Base-by-base conservation (phyloP, 2,888 invertebrate genomes). In the Stenodema calcarata region DNA sequence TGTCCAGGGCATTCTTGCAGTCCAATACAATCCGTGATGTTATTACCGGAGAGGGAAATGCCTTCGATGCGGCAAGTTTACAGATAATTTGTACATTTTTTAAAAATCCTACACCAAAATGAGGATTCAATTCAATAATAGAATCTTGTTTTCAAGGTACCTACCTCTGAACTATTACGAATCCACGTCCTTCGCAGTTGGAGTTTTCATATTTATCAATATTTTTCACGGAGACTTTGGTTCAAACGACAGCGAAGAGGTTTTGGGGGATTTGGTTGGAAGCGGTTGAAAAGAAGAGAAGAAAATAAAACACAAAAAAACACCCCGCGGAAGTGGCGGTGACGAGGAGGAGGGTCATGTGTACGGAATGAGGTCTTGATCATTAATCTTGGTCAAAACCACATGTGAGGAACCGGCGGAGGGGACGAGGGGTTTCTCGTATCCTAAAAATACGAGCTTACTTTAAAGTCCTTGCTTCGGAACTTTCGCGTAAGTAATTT, bases 341-440 rank as follows among this genome's bases (percentile, higher is more conserved):
- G 62, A 0, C 0, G 76, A 44, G 79, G 47, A 44, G 44, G 79
- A 44, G 44, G 44, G 79, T 44, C 80, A 80, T 80, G 80, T 28
- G 80, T 80, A 50, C 54, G 54, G 80, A 80, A 80, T 47, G 47
- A 80, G 50, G 50, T 80, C 80, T 47, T 27, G 47, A 80, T 80
- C 80, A 80, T 80, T 80, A 80, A 80, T 80, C 80, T 80, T 80
- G 54, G 80, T 80, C 80, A 80, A 54, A 80, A 80, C 50, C 80
- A 80, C 50, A 80, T 80, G 80, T 80, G 79, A 47, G 62, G 62
- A 18, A 27, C 23, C 6, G 11, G 62, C 9, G 27, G 11, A 23
- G 23, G 18, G 54, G n/a, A n/a, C 0, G 54, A 7, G 18, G 62
- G 62, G 62, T n/a, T n/a, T 27, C 23, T 27, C 62, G 18, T 18